Percentiles rank a stretch among this genome's conserved stretches.
Evolutionary conservation across 1,140 invertebrate genomes (phyloP).

Genomic region (Drosophila pruinosa): DNA sequence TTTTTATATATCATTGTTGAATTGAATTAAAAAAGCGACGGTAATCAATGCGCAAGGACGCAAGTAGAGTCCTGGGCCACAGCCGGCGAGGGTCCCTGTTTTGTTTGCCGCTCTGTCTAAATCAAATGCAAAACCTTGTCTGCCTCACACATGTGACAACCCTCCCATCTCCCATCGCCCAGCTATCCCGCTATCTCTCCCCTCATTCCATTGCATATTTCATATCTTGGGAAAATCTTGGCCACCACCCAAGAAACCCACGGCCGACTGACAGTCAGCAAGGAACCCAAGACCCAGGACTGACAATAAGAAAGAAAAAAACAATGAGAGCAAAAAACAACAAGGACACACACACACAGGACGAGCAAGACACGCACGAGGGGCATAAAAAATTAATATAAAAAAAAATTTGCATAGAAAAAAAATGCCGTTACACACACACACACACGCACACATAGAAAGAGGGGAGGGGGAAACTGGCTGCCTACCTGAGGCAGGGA

Average conservation of each 20-base stretch:
- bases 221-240: constrained; percentile 82
- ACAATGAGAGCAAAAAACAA: constrained; percentile 53
- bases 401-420: constrained; percentile 81
- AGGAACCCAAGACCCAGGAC: constrained; percentile 25
- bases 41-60: constrained; percentile 73
- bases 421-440: constrained; percentile 75
- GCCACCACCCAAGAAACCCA: constrained; percentile 69
- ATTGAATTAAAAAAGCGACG: constrained; percentile 80
- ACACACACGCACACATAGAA: constrained; percentile 7
- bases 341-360: constrained; percentile 31
- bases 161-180: background rate
- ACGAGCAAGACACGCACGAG: constrained; percentile 55
- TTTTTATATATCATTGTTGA: constrained; percentile 68
- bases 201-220: constrained; percentile 29
- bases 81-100: constrained; percentile 55
- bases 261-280: constrained; percentile 38
- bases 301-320: constrained; percentile 14
- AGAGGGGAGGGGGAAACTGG: background rate
- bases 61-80: constrained; percentile 35
- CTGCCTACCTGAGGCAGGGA: constrained; percentile 53
- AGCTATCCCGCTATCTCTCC: background rate
- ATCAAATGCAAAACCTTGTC: constrained; percentile 61
- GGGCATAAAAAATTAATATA: constrained; percentile 79
- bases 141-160: constrained; percentile 74
- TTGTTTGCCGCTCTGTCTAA: constrained; percentile 39